Evolutionary conservation across 2,797 vertebrate species (phyloP).

Genomic region (Protosalanx chinensis): DNA sequence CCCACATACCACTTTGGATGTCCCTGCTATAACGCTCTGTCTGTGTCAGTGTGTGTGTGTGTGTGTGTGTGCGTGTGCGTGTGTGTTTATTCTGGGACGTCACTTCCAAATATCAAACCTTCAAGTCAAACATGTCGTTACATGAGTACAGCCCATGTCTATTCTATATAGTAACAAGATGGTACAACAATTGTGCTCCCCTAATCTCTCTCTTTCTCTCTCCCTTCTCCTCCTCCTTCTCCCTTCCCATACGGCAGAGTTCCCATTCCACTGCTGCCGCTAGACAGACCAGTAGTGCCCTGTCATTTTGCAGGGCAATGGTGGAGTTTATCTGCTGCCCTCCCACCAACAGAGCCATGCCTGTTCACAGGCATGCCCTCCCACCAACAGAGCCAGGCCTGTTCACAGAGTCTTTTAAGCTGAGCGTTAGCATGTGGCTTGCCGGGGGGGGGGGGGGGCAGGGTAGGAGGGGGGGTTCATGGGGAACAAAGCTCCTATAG

Average conservation of each 20-base stretch:
- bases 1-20: not conserved
- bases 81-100: slow-evolving; percentile 1
- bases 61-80: not conserved
- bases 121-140: too few relatives aligned
- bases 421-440: slow-evolving; percentile 71
- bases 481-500: slow-evolving; percentile 80
- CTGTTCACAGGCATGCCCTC: slow-evolving; percentile 70
- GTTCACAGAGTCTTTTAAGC: slow-evolving; percentile 79
- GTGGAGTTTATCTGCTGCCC: slow-evolving; percentile 60
- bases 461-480: not conserved
- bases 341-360: slow-evolving; percentile 63
- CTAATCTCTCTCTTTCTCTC: too few relatives aligned
- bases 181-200: too few relatives aligned
- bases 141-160: too few relatives aligned
- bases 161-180: too few relatives aligned
- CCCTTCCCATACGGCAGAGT: slow-evolving; percentile 19
- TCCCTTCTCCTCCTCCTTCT: too few relatives aligned
- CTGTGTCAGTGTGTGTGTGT: too few relatives aligned
- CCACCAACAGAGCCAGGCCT: slow-evolving; percentile 69
- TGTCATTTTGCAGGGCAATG: slow-evolving; percentile 69
- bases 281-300: slow-evolving; percentile 43
- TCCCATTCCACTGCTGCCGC: slow-evolving; percentile 60
- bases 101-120: too few relatives aligned
- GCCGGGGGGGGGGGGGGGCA: slow-evolving; percentile 59
- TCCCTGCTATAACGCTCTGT: not conserved